phyloP scores from a whole-genome alignment of 2,888 invertebrate species.

The Scaptomyza reducta region DNA sequence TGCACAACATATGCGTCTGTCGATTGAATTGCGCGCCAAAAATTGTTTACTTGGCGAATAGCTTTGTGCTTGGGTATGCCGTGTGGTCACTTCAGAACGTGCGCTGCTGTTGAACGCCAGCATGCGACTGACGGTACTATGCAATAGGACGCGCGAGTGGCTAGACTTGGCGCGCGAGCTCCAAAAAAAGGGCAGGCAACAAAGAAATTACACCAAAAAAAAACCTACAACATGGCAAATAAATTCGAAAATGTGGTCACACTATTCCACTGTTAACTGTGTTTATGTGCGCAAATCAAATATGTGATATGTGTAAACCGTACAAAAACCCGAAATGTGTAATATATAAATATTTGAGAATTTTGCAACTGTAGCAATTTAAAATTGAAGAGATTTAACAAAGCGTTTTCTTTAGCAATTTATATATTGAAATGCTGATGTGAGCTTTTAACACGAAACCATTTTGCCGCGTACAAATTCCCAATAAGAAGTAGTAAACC shows the following conservation, averaged over 20 bases:
- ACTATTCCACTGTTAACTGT: conserved; percentile 36
- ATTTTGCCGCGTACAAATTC: conserved; percentile 5
- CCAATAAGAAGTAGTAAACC: not conserved
- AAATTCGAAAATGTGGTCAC: conserved; percentile 20
- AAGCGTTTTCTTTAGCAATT: not conserved
- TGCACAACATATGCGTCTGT: conserved; percentile 4
- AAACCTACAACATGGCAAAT: not conserved
- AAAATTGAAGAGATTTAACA: not conserved
- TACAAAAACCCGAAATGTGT: too few relatives aligned
- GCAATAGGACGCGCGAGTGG: conserved; percentile 42
- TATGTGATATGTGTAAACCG: not conserved
- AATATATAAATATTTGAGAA: too few relatives aligned
- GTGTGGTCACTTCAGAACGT: conserved; percentile 11
- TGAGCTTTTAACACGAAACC: not conserved
- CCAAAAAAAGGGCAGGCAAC: conserved; percentile 10
- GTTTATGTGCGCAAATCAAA: conserved; percentile 13
- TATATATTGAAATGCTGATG: not conserved
- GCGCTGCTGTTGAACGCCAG: conserved; percentile 56
- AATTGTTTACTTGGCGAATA: conserved; percentile 16
- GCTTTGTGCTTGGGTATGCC: not conserved
- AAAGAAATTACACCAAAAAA: conserved; percentile 5
- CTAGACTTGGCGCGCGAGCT: conserved; percentile 39
- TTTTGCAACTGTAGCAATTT: not conserved
- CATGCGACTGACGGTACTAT: conserved; percentile 53
- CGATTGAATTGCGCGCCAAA: conserved; percentile 65